Evolutionary conservation across 2,888 invertebrate species (phyloP), one percentile per base, ranked within the genome.

Genomic region (Nezara viridula): DNA sequence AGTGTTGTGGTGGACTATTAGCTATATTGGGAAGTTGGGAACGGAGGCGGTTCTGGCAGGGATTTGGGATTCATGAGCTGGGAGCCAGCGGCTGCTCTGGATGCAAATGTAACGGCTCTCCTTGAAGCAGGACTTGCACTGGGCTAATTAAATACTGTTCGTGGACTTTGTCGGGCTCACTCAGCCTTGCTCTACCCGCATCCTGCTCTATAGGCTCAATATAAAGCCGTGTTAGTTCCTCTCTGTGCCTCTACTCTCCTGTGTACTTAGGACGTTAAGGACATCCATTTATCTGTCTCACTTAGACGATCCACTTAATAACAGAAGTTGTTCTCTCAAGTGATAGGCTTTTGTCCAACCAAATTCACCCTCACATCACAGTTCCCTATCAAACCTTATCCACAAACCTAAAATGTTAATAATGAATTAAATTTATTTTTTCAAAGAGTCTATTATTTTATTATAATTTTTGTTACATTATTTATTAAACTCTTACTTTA

Each of bases 121-220:
- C 60, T 60, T 60, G 60, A 60, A 6, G 14, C 14, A 32, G 60
- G 27, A 14, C 60, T 27, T 60, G 60, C 32, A 60, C 16, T 16
- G 5, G 60, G 60, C 55, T 60, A 60, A 60, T 60, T 60, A 60
- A 60, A 60, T 60, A 60, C 60, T 60, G 60, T 60, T 60, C 60
- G 32, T 32, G 60, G 60, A 32, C 60, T 60, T 60, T 60, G 60
- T 60, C 60, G 60, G 60, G 60, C 16, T 60, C 60, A 60, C 60
- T 16, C 60, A 60, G 27, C 60, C 60, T 16, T 60, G 16, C 27
- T 12, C 27, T 60, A 55, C 55, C n/a, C 24, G 9, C 50, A 50
- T 50, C 50, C 10, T n/a, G 5, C 55, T n/a, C 55, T 27, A 32
- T 32, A 27, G 27, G 27, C 14, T 32, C 60, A 16, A 60, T 60